Evolutionary conservation across 2,113 vertebrate species (phyloP).

Genomic region (Theristicus caerulescens): DNA sequence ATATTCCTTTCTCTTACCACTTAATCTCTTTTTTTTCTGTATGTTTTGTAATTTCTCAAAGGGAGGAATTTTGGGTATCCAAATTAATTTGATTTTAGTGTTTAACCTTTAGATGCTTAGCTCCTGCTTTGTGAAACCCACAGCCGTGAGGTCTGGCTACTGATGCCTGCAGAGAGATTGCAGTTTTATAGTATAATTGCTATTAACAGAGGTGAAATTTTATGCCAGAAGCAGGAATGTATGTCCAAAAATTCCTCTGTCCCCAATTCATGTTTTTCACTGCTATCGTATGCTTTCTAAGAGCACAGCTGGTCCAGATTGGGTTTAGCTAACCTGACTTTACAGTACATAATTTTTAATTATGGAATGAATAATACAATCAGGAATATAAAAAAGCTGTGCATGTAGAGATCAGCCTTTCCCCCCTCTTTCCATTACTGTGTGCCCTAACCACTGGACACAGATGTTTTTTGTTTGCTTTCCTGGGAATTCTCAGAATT

Average conservation of each 20-base stretch:
- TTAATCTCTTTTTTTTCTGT: not conserved
- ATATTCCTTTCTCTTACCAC: not conserved
- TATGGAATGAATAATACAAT: not conserved
- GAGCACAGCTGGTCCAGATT: not conserved
- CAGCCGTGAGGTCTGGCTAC: not conserved
- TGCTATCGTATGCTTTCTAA: not conserved
- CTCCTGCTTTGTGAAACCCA: not conserved
- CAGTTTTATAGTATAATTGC: not conserved
- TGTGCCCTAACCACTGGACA: not conserved
- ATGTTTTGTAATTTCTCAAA: not conserved
- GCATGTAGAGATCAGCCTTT: not conserved
- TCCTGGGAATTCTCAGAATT: not conserved
- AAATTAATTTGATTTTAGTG: not conserved
- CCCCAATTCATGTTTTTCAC: not conserved
- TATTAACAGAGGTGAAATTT: not conserved
- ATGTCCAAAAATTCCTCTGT: not conserved
- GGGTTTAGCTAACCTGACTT: not conserved
- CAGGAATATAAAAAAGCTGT: not conserved
- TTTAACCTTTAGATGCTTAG: not conserved
- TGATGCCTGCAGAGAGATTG: not conserved
- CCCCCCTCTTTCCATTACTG: not conserved
- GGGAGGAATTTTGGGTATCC: not conserved
- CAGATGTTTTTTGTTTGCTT: not conserved
- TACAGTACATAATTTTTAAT: not conserved
- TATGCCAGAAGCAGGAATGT: not conserved